A percentile compares a stretch with the other conserved stretches of the same genome.
These are phyloP conservation scores for Strongylocentrotus purpuratus DNA, from an alignment of 35 echinoderm and acorn worm species.

Conservation along the genomic window DNA sequence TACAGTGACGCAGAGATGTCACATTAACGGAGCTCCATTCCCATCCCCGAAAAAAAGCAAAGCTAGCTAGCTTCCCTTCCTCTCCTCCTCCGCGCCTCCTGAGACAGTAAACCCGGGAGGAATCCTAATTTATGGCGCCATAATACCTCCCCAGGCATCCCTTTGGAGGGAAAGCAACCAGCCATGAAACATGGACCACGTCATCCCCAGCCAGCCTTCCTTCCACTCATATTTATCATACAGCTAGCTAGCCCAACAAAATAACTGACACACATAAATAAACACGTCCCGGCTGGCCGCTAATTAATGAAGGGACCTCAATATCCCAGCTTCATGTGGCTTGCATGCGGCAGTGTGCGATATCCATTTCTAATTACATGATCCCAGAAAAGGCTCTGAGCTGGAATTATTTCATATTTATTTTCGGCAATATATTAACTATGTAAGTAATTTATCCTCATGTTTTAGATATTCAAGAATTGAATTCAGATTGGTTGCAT, in stretches of 20 bases:
- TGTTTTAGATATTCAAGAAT: background rate
- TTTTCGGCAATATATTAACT: background rate
- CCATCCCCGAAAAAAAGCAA: background rate
- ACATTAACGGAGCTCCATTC: background rate
- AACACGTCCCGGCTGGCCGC: background rate
- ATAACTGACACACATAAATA: constrained; percentile 22
- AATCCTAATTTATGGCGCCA: constrained; percentile 28
- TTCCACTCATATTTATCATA: constrained; percentile 27
- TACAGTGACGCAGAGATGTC: background rate
- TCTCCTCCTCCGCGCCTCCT: background rate
- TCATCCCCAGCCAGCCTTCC: constrained; percentile 25
- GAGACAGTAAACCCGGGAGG: background rate
- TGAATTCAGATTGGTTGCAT: background rate
- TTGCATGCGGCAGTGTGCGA: background rate
- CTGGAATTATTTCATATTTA: background rate
- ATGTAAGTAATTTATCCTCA: background rate
- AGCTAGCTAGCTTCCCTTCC: background rate
- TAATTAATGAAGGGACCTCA: background rate
- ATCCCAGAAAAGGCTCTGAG: background rate
- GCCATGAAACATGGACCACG: constrained; percentile 21
- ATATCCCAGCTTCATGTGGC: background rate
- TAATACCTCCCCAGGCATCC: background rate
- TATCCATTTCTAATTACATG: background rate
- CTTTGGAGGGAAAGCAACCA: background rate
- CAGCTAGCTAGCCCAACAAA: background rate